These are phyloP conservation scores for Pimpla rufipes DNA, from an alignment of 2,888 invertebrate genomes.

Conservation along the genomic window DNA sequence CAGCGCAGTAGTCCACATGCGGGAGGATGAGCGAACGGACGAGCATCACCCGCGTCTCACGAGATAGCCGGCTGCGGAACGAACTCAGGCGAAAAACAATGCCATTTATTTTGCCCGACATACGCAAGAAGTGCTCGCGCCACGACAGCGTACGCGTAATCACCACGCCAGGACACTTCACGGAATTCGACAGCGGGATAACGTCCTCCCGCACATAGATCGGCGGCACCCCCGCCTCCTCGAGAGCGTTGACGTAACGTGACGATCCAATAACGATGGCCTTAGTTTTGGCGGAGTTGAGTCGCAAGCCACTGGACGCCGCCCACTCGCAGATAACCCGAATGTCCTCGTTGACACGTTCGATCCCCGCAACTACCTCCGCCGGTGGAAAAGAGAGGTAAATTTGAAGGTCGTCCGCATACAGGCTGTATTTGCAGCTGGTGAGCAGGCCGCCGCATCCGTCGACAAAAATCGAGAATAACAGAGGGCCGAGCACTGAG, in stretches of 20 bases:
- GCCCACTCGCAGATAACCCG: slow-evolving; percentile 1
- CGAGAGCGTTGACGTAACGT: neutral
- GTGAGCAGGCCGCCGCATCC: neutral
- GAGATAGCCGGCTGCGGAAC: neutral
- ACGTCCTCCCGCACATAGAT: no score
- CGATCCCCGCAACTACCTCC: neutral
- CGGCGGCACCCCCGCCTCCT: no score
- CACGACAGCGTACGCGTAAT: no score
- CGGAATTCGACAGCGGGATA: no score
- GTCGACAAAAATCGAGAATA: neutral
- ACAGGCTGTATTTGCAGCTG: neutral
- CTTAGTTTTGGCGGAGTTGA: no score
- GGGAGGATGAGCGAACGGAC: no score
- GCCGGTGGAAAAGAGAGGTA: neutral
- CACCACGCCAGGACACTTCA: no score
- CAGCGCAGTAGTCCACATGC: no score
- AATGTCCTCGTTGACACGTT: neutral
- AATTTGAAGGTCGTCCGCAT: slow-evolving; percentile 5
- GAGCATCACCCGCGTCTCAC: no score
- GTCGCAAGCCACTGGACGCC: neutral
- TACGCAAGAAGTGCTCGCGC: no score
- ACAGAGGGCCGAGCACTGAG: no score
- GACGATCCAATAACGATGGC: no score
- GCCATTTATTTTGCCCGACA: neutral
- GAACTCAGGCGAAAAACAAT: neutral